Evolutionary conservation across 2,888 invertebrate species (phyloP).

Genomic region (Caenorhabditis becei): DNA sequence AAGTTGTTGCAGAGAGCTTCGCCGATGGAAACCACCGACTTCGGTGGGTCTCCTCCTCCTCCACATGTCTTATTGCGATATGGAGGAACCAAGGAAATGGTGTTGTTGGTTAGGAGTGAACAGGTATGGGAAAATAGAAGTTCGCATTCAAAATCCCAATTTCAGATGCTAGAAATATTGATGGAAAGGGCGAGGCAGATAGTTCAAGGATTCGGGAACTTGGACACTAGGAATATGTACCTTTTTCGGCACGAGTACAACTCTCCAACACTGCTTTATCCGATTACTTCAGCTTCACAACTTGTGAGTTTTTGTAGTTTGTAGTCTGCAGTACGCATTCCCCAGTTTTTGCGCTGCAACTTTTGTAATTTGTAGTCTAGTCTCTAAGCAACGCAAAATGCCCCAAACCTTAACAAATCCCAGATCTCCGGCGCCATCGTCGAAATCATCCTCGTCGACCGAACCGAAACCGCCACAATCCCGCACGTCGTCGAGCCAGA

Average conservation of each 20-base stretch:
- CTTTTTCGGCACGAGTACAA: slow-evolving; percentile 81
- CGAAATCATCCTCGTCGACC: slow-evolving; percentile 76
- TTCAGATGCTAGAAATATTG: slow-evolving; percentile 74
- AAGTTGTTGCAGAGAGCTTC: neutral
- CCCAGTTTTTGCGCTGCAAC: too few relatives aligned
- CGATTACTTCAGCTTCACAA: slow-evolving; percentile 73
- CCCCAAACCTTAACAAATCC: too few relatives aligned
- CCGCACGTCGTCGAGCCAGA: slow-evolving; percentile 76
- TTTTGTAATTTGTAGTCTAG: too few relatives aligned
- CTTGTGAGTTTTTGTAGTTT: slow-evolving; percentile 65
- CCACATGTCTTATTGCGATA: slow-evolving; percentile 54
- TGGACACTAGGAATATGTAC: slow-evolving; percentile 72
- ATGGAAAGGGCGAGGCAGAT: slow-evolving; percentile 72
- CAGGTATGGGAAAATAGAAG: slow-evolving; percentile 11
- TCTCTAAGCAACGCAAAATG: too few relatives aligned
- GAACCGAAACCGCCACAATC: slow-evolving; percentile 71
- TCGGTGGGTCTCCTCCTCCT: slow-evolving; percentile 30
- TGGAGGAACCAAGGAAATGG: slow-evolving; percentile 49
- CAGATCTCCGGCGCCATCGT: slow-evolving; percentile 78
- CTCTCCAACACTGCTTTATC: slow-evolving; percentile 77
- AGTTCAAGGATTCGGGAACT: slow-evolving; percentile 65
- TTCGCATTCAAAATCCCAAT: neutral
- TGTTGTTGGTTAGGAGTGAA: slow-evolving; percentile 39
- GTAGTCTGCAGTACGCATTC: neutral
- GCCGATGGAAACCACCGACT: slow-evolving; percentile 42